Base-by-base conservation (phyloP, 2,888 invertebrate genomes). In the Tethea ocularis region DNA sequence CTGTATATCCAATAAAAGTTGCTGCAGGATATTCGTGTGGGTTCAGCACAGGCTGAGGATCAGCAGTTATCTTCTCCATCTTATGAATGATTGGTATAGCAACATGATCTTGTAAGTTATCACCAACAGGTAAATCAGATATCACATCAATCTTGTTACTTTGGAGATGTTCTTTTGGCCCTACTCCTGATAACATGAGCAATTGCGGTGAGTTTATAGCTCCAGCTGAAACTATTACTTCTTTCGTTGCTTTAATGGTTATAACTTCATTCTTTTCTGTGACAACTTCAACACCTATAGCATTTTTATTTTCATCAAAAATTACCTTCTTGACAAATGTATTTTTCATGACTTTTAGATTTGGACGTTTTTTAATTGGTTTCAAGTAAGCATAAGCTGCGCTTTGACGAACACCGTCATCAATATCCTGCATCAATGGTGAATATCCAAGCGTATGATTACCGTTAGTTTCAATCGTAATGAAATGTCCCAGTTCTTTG, bases 401-500 rank as follows among this genome's bases (percentile, higher is more conserved):
- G 11, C 77, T 80, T 56, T 83, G 79, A 0, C 66, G 56, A 8
- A 68, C 41, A 1, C 64, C 59, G 38, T 76, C 72, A 38, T 63
- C 62, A 26, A 75, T 61, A 0, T 71, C 72, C 7, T 59, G 64
- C 17, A 73, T 38, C 1, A 67, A 58, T 6, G 62, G 59, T 13
- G 67, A 82, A 61, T 60, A 87, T 63, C 64, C 91, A 77, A 61
- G 63, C 76, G 86, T 52, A 78, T 83, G 61, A 69, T 87, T 66
- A 0, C 71, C 77, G 57, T 77, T 80, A 23, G 72, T 64, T 54
- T 80, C 70, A 55, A 69, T 38, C 17, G 86, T 63, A n/a, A 77
- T 77, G 20, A 82, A 71, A 59, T 87, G 78, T 0, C 91, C 92
- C 59, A 86, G 66, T 68, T 93, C 88, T 58, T 70, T 63, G 7